Evolutionary conservation across 2,797 vertebrate species (phyloP), one percentile per base, ranked within the genome.

Genomic region (Rhodeus uyekii): DNA sequence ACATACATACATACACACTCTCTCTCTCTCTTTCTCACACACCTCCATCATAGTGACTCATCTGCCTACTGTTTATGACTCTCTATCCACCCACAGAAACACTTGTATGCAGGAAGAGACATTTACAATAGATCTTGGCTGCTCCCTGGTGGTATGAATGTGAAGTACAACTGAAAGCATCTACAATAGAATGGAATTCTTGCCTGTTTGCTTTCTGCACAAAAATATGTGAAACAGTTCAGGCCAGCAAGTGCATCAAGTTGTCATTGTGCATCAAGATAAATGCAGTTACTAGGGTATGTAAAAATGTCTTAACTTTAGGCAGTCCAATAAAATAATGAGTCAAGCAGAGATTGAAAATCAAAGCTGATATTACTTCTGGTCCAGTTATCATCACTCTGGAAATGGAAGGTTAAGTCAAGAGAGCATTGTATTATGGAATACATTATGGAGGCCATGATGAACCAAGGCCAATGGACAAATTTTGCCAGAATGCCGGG

Each of bases 31-130:
- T 5, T 61, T 24, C 58, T 53, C 36, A 68, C 38, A 81, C 50
- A 69, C 76, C 61, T 42, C 58, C 81, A 77, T 34, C 29, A 55
- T 67, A 83, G 77, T 93, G 91, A 93, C 90, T 92, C 92, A 92
- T 92, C 89, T 89, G 68, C 88, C 87, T 69, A 53, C 65, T 87
- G 65, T 89, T 92, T 89, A 92, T 92, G 88, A 92, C 86, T 83
- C 61, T 79, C 83, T 75, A 85, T 89, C 81, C 84, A 80, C 82
- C 83, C 87, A 81, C 76, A 76, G n/a, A n/a, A n/a, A 65, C 24
- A 65, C 2, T 29, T 24, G 36, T 73, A 75, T 27, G 5, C 29
- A 38, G 24, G 12, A 71, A 18, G 53, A 7, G 8, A 22, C 50
- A 44, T 44, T 14, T 2, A 39, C 8, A 14, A 60, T 5, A 16